Evolutionary conservation across 2,797 vertebrate species (phyloP).

Genomic region (Danio aesculapii): DNA sequence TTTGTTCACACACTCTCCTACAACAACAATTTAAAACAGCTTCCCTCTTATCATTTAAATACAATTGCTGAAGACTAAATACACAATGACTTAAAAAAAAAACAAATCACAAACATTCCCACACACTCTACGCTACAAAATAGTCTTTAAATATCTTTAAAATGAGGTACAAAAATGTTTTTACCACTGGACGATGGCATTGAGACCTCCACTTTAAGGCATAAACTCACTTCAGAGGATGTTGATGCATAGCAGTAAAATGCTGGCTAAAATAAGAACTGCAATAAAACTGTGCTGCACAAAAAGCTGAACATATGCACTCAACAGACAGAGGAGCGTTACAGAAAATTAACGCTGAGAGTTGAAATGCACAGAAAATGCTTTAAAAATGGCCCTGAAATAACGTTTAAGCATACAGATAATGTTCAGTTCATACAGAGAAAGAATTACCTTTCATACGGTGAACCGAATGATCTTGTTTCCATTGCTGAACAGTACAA

Average conservation of each 20-base stretch:
- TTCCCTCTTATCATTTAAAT: constrained; percentile 19
- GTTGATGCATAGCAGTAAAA: constrained; percentile 33
- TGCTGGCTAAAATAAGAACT: neutral
- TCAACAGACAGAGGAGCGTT: neutral
- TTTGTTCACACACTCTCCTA: neutral
- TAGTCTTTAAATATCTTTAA: constrained; percentile 25
- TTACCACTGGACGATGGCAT: neutral
- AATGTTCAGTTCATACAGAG: neutral
- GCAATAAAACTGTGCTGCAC: neutral
- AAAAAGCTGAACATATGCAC: neutral
- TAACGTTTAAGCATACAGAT: neutral
- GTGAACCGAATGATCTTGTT: neutral
- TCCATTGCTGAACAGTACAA: neutral
- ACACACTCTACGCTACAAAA: constrained; percentile 27
- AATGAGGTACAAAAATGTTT: constrained; percentile 30
- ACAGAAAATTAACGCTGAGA: neutral
- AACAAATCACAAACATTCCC: constrained; percentile 9
- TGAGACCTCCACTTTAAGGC: constrained; percentile 25
- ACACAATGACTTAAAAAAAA: neutral
- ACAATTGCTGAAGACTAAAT: neutral
- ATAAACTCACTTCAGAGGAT: constrained; percentile 27
- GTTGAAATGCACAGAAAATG: neutral
- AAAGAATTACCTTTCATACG: neutral
- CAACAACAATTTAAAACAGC: neutral
- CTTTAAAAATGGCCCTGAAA: neutral